Evolutionary conservation across 2,113 vertebrate genomes (phyloP), one percentile per base, ranked within the genome.

Genomic region (Cyphomyrus plagiostoma): DNA sequence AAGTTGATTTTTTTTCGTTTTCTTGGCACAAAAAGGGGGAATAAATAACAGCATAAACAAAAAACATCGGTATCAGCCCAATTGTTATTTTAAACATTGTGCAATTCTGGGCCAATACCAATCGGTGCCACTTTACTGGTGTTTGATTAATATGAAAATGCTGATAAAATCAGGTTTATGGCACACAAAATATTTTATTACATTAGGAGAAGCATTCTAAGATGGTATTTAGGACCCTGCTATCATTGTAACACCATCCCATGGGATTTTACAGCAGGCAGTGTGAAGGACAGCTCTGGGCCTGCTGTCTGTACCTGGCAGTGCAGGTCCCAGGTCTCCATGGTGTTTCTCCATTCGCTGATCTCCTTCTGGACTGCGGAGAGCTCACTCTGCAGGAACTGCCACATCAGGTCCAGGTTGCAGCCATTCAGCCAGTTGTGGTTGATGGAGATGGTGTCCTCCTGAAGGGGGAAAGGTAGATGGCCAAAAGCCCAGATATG

Each of bases 341-440:
- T 96, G 0, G 96, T 96, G 80, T 96, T 95, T 84, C 93, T 97
- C 98, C 98, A 99, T 11, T 98, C 95, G 0, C 92, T 86, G 74
- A 99, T 96, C 91, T 99, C 98, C 87, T 93, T 93, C 89, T 99
- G 98, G 1, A 98, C 97, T 0, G 97, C 97, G 0, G 91, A 93
- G 13, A 99, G 94, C 91, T 99, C 98, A 5, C 93, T 96, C 92
- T 98, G 98, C 46, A 99, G 97, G 92, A 99, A 99, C 92, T 94
- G 90, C 98, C 98, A 99, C 97, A 98, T 97, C 48, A 96, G 93
- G 89, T 97, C 96, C 91, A 99, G 91, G 30, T 99, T 99, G 93
- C 97, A 99, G 91, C 98, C 97, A 0, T 99, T 99, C 66, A 99
- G 91, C 98, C 98, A 99, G 94, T 99, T 99, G 93, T 99, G 98